Percentiles rank a stretch among this genome's conserved stretches.
These are phyloP conservation scores for Parus major DNA, from an alignment of 2,113 vertebrate species.

Conservation along the genomic window DNA sequence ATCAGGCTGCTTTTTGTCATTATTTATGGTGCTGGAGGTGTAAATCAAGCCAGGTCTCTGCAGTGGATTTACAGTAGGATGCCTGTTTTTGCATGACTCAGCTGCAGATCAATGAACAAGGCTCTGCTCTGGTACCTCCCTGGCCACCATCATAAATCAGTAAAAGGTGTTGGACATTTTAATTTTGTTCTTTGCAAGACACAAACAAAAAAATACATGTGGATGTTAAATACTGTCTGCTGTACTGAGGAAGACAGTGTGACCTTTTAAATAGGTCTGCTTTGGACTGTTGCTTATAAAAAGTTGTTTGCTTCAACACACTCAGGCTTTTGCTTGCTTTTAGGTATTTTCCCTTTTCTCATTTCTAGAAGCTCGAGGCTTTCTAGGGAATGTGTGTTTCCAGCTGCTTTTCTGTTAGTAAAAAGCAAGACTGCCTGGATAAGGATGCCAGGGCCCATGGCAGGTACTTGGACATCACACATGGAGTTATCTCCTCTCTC, in stretches of 20 bases:
- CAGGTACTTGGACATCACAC: not conserved
- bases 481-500: not conserved
- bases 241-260: not conserved
- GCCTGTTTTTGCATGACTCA: conserved; percentile 38
- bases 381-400: not conserved
- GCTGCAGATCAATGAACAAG: conserved; percentile 34
- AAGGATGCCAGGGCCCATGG: not conserved
- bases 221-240: not conserved
- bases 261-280: not conserved
- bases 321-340: not conserved
- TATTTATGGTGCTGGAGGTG: conserved; percentile 23
- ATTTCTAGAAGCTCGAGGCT: not conserved
- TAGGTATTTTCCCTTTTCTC: not conserved
- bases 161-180: conserved; percentile 29
- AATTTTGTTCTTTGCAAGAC: conserved; percentile 45
- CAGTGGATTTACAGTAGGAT: conserved; percentile 49
- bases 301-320: not conserved
- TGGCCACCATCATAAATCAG: conserved; percentile 29
- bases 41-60: conserved; percentile 42
- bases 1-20: conserved; percentile 20
- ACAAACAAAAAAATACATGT: not conserved
- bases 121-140: conserved; percentile 33
- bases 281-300: not conserved
- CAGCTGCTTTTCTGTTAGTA: not conserved
- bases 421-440: not conserved